A percentile compares a stretch with the other conserved stretches of the same genome.
These are phyloP conservation scores for Drosophila erecta DNA, from an alignment of 1,140 invertebrate genomes.

Conservation along the genomic window DNA sequence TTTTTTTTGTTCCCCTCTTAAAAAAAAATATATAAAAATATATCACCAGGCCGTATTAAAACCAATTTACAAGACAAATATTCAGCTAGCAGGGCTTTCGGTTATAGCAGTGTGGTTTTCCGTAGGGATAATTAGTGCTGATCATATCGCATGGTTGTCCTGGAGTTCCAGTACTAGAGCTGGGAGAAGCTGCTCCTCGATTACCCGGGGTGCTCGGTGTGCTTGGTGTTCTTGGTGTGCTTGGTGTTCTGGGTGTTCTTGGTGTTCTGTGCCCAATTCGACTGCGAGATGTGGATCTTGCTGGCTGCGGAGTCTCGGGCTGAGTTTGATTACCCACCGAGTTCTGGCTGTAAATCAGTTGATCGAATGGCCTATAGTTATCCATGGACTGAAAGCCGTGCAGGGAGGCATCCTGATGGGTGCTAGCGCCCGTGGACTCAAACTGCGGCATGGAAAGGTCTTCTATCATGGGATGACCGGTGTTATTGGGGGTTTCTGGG, in stretches of 20 bases:
- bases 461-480: conserved; percentile 1
- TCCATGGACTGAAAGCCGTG: conserved; percentile 54
- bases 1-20: neutral
- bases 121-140: conserved; percentile 16
- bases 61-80: neutral
- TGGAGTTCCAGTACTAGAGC: neutral
- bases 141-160: conserved; percentile 7
- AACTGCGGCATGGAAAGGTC: conserved; percentile 39
- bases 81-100: conserved; percentile 11
- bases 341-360: conserved; percentile 15
- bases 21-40: conserved; percentile 1
- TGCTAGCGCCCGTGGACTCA: neutral
- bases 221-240: no score
- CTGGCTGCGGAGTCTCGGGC: neutral
- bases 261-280: neutral
- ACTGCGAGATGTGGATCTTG: neutral
- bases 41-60: neutral
- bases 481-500: neutral
- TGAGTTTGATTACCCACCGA: neutral
- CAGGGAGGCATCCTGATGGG: neutral
- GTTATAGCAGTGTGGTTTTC: conserved; percentile 2
- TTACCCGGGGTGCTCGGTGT: no score
- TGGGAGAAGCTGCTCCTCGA: neutral
- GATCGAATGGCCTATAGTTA: conserved; percentile 49
- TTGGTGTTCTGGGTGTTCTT: neutral